Base-by-base conservation (phyloP, 2,888 invertebrate species). In the Phymatocera aterrima region DNA sequence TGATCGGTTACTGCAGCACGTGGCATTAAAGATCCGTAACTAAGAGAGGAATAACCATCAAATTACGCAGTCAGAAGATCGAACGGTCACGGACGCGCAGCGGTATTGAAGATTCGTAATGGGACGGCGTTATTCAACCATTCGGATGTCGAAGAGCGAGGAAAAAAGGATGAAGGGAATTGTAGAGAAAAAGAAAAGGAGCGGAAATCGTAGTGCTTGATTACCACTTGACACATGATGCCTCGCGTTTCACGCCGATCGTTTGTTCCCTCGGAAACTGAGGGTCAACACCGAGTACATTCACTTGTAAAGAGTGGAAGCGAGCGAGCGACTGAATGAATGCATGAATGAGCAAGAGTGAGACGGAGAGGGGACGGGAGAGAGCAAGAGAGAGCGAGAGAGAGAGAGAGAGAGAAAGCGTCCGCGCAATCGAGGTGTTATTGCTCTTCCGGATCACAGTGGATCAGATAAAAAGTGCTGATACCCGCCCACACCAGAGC, bases 401-500 rank as follows among this genome's bases (percentile, higher is more conserved):
- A 79, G 75, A 18, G 72, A 8, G 15, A 51, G 51, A 43, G 61
- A 64, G 40, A 78, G 78, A 82, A 74, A 68, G 40, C 46, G 60
- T 77, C 80, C 79, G 79, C n/a, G 48, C 75, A 57, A 75, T 75
- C 75, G 75, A 75, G 57, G 57, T 48, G 75, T 75, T 72, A 72
- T 72, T 75, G 75, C 57, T 54, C 75, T 75, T 75, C 75, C 60
- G 75, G 60, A 75, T 75, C 75, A 43, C 57, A 40, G 57, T 48
- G 75, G 54, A 75, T 75, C 75, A 57, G 75, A 75, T 75, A 86
- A 88, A 88, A 89, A 87, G 85, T 84, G 82, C 85, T 84, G 84
- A 86, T 87, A 87, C 85, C 85, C 85, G 85, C 85, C 85, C 85
- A 84, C 85, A 84, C 82, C 82, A 82, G 84, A 80, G 85, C 79